These are phyloP conservation scores for Danio aesculapii DNA, from an alignment of 2,797 vertebrate species.

Conservation along the genomic window DNA sequence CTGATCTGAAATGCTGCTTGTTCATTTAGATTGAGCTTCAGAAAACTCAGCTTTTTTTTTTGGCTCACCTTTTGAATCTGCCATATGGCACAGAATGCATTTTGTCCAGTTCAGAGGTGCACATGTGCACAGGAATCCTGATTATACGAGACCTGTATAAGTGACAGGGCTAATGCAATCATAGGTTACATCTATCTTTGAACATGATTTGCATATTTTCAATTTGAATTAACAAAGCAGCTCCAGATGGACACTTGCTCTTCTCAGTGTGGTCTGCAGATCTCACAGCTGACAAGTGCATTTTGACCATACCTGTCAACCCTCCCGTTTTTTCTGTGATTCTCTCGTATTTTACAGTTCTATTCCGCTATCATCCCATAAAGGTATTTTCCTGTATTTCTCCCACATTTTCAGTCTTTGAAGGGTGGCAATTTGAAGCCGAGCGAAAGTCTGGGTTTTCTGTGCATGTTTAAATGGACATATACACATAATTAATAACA, in stretches of 20 bases:
- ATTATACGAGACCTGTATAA: background rate
- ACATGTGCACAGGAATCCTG: background rate
- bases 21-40: no score
- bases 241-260: background rate
- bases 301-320: no score
- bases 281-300: background rate
- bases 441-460: no score
- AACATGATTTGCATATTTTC: slow-evolving; percentile 21
- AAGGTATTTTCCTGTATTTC: no score
- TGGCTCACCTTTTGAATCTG: background rate
- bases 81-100: background rate
- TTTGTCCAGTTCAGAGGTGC: background rate
- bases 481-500: no score
- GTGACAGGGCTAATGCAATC: background rate
- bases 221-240: slow-evolving; percentile 4
- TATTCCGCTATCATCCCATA: no score
- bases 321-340: no score
- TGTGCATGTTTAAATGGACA: no score
- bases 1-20: background rate
- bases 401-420: no score
- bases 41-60: slow-evolving; percentile 8
- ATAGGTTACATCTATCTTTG: background rate
- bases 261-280: background rate
- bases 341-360: no score
- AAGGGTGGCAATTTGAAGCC: no score